Conservation (phyloP, 2,113 vertebrate genomes). For the Campylomormyrus tamandua region DNA sequence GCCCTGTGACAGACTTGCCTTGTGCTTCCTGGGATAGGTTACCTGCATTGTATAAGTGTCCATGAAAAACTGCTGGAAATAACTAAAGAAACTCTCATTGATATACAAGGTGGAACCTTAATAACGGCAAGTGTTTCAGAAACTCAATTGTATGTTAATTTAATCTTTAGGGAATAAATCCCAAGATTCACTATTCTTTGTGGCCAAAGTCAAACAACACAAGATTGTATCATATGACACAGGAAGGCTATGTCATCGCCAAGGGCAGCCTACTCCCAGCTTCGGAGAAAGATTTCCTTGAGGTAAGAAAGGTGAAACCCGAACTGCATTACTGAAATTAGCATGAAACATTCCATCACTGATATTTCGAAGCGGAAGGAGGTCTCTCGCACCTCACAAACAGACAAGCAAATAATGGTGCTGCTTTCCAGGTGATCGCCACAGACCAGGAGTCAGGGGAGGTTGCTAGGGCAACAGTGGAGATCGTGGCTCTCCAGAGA, state of each 20-base stretch:
- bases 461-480: conserved; percentile 39
- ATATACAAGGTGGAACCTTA: not conserved
- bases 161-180: conserved; percentile 55
- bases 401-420: not conserved
- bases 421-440: conserved; percentile 39
- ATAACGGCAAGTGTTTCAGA: not conserved
- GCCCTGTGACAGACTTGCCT: not conserved
- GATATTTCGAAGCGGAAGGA: not conserved
- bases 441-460: conserved; percentile 59
- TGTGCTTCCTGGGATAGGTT: not conserved
- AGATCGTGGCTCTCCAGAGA: conserved; percentile 56
- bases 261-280: conserved; percentile 48
- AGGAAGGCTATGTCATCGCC: conserved; percentile 57
- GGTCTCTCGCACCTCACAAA: not conserved
- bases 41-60: not conserved
- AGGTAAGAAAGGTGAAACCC: conserved; percentile 46
- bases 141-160: not conserved
- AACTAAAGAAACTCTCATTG: not conserved
- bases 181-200: conserved; percentile 53
- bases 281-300: conserved; percentile 52
- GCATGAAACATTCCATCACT: not conserved
- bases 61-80: not conserved
- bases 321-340: not conserved
- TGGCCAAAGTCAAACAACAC: conserved; percentile 49
- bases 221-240: conserved; percentile 56